Evolutionary conservation across 1,140 invertebrate species (phyloP).

Genomic region (Rhagoletis zephyria): DNA sequence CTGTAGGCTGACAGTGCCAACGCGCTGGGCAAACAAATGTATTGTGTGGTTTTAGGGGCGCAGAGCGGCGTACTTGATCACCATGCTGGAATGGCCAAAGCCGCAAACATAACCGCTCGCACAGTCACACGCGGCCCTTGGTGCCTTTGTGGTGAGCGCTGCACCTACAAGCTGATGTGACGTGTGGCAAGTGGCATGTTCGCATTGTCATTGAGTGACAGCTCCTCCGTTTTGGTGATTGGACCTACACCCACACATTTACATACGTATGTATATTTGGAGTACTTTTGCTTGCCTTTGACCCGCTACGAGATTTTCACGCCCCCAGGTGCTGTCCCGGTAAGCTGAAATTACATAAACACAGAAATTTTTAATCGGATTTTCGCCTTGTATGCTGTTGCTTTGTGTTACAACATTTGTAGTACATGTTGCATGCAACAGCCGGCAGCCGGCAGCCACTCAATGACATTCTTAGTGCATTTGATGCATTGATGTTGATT

Average conservation of each 20-base stretch:
- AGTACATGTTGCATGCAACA: neutral
- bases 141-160: neutral
- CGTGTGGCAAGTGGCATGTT: constrained; percentile 8
- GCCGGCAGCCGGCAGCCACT: neutral
- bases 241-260: neutral
- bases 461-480: neutral
- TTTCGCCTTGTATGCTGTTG: neutral
- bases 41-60: constrained; percentile 29
- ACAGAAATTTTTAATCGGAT: constrained; percentile 24
- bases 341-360: neutral
- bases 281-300: neutral
- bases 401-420: neutral
- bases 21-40: neutral
- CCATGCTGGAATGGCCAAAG: neutral
- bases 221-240: neutral
- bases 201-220: constrained; percentile 14
- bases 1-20: neutral
- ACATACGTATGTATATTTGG: neutral
- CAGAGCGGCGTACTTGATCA: neutral
- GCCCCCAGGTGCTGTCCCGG: neutral
- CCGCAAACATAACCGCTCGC: neutral
- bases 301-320: constrained; percentile 6
- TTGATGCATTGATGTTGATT: neutral
- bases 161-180: neutral
- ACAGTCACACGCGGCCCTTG: neutral